Conservation (phyloP, 1,140 invertebrate genomes). For the Pseudomyrmex gracilis region DNA sequence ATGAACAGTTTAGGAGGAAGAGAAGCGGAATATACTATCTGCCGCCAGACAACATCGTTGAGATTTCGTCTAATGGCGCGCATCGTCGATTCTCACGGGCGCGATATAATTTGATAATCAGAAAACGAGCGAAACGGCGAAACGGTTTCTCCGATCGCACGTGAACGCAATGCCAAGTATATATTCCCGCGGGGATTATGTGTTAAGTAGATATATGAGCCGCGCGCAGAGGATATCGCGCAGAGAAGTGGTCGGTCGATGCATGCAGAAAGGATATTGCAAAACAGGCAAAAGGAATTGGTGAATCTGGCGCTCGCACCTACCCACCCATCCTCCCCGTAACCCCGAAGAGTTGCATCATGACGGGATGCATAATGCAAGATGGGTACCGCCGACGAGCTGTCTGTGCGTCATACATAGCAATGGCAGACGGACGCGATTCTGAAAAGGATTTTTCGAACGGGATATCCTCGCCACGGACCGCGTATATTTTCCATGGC, state of each 20-base stretch:
- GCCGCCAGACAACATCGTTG: neutral
- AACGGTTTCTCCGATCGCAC: constrained; percentile 72
- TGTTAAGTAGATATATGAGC: constrained; percentile 60
- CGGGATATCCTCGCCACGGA: constrained; percentile 55
- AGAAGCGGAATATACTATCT: no score
- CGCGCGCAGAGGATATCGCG: constrained; percentile 23
- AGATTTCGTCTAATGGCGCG: constrained; percentile 56
- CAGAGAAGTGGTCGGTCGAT: constrained; percentile 26
- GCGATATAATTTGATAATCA: constrained; percentile 75
- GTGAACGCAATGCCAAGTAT: constrained; percentile 64
- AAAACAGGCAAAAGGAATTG: constrained; percentile 73
- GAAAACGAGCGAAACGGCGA: constrained; percentile 61
- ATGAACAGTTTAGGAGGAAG: no score
- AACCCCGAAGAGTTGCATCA: constrained; percentile 69
- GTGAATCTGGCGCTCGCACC: constrained; percentile 67
- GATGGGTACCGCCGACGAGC: constrained; percentile 63
- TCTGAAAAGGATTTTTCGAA: constrained; percentile 68
- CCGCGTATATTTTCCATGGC: constrained; percentile 58
- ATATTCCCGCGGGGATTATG: constrained; percentile 54
- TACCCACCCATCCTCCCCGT: neutral
- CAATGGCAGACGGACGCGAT: constrained; percentile 70
- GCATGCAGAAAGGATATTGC: constrained; percentile 66
- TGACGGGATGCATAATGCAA: constrained; percentile 75
- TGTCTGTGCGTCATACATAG: constrained; percentile 73
- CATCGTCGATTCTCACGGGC: constrained; percentile 64